Percentiles rank a stretch among this genome's conserved stretches.
Conservation (phyloP, 2,888 invertebrate genomes). For the Acleris sparsana region DNA sequence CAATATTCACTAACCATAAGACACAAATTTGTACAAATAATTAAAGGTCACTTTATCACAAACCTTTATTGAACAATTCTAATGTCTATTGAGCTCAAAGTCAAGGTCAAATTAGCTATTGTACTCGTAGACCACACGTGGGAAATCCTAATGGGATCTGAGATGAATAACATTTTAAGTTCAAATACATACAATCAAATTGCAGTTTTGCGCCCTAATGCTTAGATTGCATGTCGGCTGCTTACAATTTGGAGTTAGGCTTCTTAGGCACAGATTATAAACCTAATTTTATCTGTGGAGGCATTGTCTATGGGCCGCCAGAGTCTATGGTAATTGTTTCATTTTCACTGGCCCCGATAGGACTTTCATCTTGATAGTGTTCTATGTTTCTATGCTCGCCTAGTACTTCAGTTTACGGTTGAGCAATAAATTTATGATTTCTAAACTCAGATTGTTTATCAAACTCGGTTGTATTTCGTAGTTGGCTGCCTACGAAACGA, state of each 20-base stretch:
- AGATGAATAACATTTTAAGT: no score
- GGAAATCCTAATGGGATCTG: background rate
- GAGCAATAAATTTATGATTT: no score
- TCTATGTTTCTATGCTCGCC: constrained; percentile 30
- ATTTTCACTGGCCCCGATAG: constrained; percentile 39
- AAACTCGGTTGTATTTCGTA: no score
- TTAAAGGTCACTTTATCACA: background rate
- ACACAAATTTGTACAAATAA: background rate
- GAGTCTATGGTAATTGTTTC: constrained; percentile 38
- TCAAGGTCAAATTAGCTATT: background rate
- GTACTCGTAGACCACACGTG: background rate
- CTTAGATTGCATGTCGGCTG: no score
- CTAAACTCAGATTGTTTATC: no score
- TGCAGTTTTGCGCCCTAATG: no score
- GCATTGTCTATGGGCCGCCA: constrained; percentile 36
- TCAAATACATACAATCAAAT: no score
- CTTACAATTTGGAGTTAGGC: no score
- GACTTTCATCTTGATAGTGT: constrained; percentile 37
- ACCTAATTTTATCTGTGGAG: constrained; percentile 18
- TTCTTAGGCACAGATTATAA: constrained; percentile 2
- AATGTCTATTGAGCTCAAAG: background rate
- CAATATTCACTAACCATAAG: background rate
- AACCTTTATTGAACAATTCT: no score
- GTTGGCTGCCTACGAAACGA: no score
- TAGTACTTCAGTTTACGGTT: constrained; percentile 6